Base-by-base conservation (phyloP, 64 coral and sea anemone genomes). In the Stylophora pistillata region DNA sequence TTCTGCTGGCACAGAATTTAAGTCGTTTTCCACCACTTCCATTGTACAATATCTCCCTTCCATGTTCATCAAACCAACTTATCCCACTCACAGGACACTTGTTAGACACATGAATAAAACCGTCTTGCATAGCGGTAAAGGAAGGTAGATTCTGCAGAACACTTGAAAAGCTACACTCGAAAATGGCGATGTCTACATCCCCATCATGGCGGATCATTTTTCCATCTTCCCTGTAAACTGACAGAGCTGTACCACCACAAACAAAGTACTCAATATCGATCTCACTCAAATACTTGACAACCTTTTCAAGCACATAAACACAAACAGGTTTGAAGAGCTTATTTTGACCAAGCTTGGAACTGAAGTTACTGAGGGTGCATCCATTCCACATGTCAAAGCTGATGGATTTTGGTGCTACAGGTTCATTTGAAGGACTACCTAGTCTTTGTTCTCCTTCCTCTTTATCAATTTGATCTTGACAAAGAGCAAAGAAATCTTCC, bases 371-470 rank as follows among this genome's bases (percentile, higher is more conserved):
- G 9, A 55, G 21, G 20, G 75, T 78, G 56, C 75, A 78, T 14
- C 75, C 52, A 78, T 78, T 78, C 75, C 75, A 78, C 75, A 78
- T 78, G 34, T 78, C 75, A 78, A 78, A 78, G 56, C 75, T 78
- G 53, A 78, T 55, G 20, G 75, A 56, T 10, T 55, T 78, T 21
- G 21, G 23, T 27, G 23, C 21, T 78, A 12, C 17, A 68, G 23
- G 10, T 68, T 68, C 21, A 25, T 11, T 25, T 68, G 9, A 25
- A 68, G 32, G n/a, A 76, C 4, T 20, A 20, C 34, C 18, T n/a
- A 10, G 14, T 20, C 16, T 41, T 53, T 75, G 14, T 53, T 53
- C 18, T 21, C 20, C 12, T 55, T 10, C 53, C 56, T 27, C 52
- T 14, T 29, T 25, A 52, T 0, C 1, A 77, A 15, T 78, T 52